These are phyloP conservation scores for Dicerorhinus sumatrensis DNA, from an alignment of 2,113 vertebrate genomes.

Conservation along the genomic window DNA sequence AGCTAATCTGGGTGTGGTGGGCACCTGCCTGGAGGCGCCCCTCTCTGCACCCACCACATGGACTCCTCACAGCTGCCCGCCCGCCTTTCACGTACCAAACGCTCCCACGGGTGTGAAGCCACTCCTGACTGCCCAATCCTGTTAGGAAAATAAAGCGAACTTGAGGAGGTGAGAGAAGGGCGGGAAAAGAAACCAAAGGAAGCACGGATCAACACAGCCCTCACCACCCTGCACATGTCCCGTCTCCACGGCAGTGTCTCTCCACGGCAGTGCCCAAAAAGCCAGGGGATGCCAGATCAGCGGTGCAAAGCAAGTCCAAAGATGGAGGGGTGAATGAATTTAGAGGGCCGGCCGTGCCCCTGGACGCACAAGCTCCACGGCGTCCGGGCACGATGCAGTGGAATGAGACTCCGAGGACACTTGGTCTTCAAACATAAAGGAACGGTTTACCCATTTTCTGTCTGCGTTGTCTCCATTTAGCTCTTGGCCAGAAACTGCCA, in stretches of 20 bases:
- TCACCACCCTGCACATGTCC: background rate
- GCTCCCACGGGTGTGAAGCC: constrained; percentile 81
- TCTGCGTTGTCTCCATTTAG: constrained; percentile 74
- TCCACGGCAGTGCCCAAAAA: background rate
- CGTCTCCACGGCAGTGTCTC: background rate
- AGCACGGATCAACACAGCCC: constrained; percentile 85
- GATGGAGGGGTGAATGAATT: background rate
- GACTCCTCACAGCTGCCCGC: constrained; percentile 85
- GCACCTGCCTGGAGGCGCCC: constrained; percentile 56
- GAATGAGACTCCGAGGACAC: constrained; percentile 61
- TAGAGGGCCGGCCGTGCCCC: background rate
- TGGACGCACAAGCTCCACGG: background rate
- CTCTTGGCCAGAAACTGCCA: constrained; percentile 81
- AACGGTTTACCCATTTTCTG: constrained; percentile 65
- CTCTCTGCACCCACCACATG: constrained; percentile 68
- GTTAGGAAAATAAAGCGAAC: constrained; percentile 84
- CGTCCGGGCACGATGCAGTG: constrained; percentile 71
- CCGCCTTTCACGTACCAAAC: constrained; percentile 87
- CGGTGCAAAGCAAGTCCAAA: constrained; percentile 63
- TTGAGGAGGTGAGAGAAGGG: constrained; percentile 81
- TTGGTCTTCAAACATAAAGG: constrained; percentile 73
- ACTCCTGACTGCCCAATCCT: constrained; percentile 88
- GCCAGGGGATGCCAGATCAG: background rate
- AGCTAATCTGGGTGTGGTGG: constrained; percentile 77
- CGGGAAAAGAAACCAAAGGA: constrained; percentile 56